phyloP scores from a whole-genome alignment of 2,113 vertebrate species.

The Phodopus roborovskii region DNA sequence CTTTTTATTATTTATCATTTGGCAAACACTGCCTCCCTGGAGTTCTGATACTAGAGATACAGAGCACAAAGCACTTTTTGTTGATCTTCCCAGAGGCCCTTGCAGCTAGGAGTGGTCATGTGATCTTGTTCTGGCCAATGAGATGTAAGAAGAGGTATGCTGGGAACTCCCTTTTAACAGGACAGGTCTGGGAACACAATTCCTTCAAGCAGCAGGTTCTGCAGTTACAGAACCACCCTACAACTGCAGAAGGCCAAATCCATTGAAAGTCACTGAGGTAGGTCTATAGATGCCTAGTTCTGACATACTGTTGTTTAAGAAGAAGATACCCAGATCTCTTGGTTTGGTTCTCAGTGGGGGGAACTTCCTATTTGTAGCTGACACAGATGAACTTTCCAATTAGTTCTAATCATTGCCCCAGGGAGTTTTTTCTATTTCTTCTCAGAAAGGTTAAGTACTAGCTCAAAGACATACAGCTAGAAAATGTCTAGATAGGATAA shows the following conservation, averaged over 20 bases:
- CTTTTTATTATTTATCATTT: not conserved
- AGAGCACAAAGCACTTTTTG: not conserved
- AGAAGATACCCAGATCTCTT: not conserved
- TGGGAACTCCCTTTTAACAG: not conserved
- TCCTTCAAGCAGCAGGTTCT: not conserved
- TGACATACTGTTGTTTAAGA: not conserved
- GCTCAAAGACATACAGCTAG: not conserved
- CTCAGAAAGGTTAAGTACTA: not conserved
- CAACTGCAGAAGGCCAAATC: not conserved
- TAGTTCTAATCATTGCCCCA: not conserved
- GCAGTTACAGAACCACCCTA: not conserved
- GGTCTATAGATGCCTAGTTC: no score
- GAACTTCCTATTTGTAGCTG: not conserved
- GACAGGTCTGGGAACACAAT: not conserved
- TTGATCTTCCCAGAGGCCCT: slow-evolving; percentile 18
- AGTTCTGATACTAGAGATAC: not conserved
- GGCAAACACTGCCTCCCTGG: not conserved
- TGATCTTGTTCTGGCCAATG: slow-evolving; percentile 5
- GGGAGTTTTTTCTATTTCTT: not conserved
- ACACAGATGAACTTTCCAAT: not conserved
- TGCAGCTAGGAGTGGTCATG: not conserved
- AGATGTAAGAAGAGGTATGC: not conserved
- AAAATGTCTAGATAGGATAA: not conserved
- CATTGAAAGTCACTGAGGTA: not conserved
- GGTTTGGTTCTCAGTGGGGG: not conserved